A percentile compares a stretch with the other conserved stretches of the same genome.
These are phyloP conservation scores for Aromia moschata DNA, from an alignment of 2,888 invertebrate genomes.

Conservation along the genomic window DNA sequence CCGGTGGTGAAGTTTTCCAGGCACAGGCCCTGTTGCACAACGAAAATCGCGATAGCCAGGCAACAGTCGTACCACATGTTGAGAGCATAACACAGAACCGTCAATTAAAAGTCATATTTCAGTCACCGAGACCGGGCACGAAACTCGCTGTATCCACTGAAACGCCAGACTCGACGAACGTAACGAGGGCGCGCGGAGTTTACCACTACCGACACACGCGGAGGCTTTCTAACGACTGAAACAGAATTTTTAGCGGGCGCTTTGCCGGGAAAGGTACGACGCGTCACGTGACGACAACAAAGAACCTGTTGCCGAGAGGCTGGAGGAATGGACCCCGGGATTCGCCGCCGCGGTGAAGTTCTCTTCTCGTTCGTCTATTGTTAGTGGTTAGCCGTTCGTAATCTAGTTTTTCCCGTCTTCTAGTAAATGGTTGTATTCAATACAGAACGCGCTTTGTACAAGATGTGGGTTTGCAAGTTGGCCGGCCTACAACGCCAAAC, in stretches of 20 bases:
- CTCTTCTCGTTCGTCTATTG: too few species aligned
- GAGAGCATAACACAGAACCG: constrained; percentile 17
- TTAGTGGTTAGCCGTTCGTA: too few species aligned
- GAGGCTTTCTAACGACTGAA: constrained; percentile 26
- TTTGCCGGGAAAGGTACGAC: constrained; percentile 29
- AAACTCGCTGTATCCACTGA: constrained; percentile 10
- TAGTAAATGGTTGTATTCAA: too few species aligned
- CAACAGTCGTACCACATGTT: constrained; percentile 25
- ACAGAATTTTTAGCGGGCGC: constrained; percentile 21
- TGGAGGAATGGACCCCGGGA: constrained; percentile 27
- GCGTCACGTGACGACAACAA: constrained; percentile 33
- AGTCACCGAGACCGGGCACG: constrained; percentile 1
- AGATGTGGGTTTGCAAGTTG: too few species aligned
- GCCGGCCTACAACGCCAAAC: too few species aligned
- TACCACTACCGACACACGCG: constrained; percentile 2
- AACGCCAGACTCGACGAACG: constrained; percentile 15
- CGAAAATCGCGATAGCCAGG: constrained; percentile 16
- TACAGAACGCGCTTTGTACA: too few species aligned
- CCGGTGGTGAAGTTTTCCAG: constrained; percentile 24
- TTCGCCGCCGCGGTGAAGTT: neutral
- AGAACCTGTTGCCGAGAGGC: constrained; percentile 33
- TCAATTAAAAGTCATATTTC: constrained; percentile 22
- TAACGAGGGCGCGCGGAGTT: neutral
- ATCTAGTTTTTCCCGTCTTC: too few species aligned
- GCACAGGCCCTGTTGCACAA: constrained; percentile 18